A percentile compares a stretch with the other conserved stretches of the same genome.
Conservation (phyloP, 2,113 vertebrate species). For the Turnix velox region DNA sequence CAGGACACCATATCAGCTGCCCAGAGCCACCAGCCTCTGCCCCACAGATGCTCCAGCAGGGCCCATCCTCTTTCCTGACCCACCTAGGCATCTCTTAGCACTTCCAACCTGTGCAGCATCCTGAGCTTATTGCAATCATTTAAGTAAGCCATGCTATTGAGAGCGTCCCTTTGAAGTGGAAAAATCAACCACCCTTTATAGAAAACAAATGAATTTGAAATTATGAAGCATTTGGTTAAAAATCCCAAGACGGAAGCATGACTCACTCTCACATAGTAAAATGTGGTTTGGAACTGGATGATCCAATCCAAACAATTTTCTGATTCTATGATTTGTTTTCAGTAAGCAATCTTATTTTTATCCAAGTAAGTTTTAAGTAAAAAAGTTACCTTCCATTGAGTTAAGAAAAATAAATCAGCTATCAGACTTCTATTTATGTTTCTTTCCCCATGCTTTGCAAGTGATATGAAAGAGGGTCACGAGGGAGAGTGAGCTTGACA, state of each 20-base stretch:
- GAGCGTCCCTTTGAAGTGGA: neutral
- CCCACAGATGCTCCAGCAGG: neutral
- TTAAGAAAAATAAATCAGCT: neutral
- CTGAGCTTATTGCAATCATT: neutral
- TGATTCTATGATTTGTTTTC: neutral
- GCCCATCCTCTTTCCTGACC: neutral
- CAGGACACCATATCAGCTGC: neutral
- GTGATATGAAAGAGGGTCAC: neutral
- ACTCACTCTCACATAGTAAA: neutral
- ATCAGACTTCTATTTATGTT: neutral
- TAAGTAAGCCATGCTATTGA: neutral
- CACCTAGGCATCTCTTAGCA: fast-evolving
- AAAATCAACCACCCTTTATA: neutral
- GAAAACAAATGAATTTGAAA: neutral
- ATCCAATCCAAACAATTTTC: neutral
- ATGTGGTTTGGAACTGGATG: neutral
- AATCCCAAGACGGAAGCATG: neutral
- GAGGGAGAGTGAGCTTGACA: neutral
- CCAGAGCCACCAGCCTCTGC: neutral
- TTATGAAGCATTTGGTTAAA: neutral
- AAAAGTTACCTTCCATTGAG: neutral
- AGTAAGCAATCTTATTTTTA: neutral
- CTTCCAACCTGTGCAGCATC: fast-evolving
- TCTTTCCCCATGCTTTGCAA: neutral
- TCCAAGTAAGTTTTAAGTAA: neutral